phyloP scores from a whole-genome alignment of 1,140 invertebrate genomes.

The Pseudomyrmex cubaensis region DNA sequence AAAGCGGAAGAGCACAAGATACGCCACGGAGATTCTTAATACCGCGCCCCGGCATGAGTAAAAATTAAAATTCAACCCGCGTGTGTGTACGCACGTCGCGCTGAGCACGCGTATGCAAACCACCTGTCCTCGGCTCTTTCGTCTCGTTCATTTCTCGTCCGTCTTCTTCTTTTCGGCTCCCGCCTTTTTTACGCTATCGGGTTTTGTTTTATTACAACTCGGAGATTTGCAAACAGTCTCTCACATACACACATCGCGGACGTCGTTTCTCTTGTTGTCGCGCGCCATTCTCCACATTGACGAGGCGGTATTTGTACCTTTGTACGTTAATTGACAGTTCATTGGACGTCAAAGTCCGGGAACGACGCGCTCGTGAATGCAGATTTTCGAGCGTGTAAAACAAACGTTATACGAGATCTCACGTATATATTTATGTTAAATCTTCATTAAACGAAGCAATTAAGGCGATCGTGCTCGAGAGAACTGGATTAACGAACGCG shows the following conservation, averaged over 20 bases:
- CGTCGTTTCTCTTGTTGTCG: neutral
- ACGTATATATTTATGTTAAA: constrained; percentile 30
- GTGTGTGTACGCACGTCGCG: constrained; percentile 63
- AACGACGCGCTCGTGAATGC: constrained; percentile 19
- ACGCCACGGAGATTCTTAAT: constrained; percentile 26
- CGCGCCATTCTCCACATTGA: constrained; percentile 24
- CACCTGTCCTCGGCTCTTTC: constrained; percentile 67
- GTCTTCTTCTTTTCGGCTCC: neutral
- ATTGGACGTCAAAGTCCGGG: constrained; percentile 25
- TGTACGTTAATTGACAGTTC: constrained; percentile 54
- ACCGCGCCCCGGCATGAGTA: constrained; percentile 62
- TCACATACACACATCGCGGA: neutral
- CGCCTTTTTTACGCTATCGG: neutral
- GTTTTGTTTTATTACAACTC: neutral
- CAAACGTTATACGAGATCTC: constrained; percentile 15
- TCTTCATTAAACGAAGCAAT: constrained; percentile 51
- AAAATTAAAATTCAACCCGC: constrained; percentile 76
- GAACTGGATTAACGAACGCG: constrained; percentile 51
- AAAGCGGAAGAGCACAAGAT: constrained; percentile 44
- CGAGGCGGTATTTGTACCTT: constrained; percentile 26
- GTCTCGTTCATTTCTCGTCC: constrained; percentile 26
- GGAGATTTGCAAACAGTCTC: neutral
- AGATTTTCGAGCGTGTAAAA: constrained; percentile 8
- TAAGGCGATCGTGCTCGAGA: constrained; percentile 24
- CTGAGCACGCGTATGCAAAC: constrained; percentile 72